These are phyloP conservation scores for Halichoeres trimaculatus DNA, from an alignment of 2,113 vertebrate species.

Conservation along the genomic window DNA sequence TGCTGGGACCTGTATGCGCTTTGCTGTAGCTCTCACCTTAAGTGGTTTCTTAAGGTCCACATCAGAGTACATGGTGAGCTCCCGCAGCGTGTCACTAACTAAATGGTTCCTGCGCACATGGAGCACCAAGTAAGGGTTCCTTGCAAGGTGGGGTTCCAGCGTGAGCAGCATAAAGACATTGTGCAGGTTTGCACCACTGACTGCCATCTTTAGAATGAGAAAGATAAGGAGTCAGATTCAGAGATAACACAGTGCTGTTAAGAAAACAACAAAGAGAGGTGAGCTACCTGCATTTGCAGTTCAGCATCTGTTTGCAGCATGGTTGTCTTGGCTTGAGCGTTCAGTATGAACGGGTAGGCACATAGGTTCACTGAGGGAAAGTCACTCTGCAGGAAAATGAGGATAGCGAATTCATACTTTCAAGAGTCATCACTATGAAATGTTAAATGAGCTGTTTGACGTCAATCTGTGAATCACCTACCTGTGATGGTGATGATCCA, in stretches of 20 bases:
- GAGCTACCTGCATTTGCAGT: constrained; percentile 95
- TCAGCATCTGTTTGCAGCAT: constrained; percentile 98
- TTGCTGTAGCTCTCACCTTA: constrained; percentile 84
- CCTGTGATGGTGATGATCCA: constrained; percentile 91
- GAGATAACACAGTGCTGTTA: no score
- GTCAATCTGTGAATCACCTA: constrained; percentile 58
- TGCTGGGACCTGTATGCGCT: neutral
- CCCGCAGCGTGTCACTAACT: constrained; percentile 93
- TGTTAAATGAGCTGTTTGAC: neutral
- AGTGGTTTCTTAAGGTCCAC: constrained; percentile 97
- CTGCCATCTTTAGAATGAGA: constrained; percentile 87
- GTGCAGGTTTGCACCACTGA: constrained; percentile 95
- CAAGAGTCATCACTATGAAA: neutral
- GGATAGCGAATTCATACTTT: neutral
- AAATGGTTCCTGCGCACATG: constrained; percentile 93
- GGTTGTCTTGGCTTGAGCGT: constrained; percentile 97
- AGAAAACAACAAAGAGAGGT: neutral
- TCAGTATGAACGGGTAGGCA: constrained; percentile 97
- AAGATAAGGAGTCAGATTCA: neutral
- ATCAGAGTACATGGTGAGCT: constrained; percentile 96
- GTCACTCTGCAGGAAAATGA: constrained; percentile 80
- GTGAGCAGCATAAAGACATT: constrained; percentile 98
- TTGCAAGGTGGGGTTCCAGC: constrained; percentile 93
- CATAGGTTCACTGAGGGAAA: constrained; percentile 90
- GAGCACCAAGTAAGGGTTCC: constrained; percentile 95